These are phyloP conservation scores for Gambusia affinis DNA, from an alignment of 2,113 vertebrate genomes.

Conservation along the genomic window DNA sequence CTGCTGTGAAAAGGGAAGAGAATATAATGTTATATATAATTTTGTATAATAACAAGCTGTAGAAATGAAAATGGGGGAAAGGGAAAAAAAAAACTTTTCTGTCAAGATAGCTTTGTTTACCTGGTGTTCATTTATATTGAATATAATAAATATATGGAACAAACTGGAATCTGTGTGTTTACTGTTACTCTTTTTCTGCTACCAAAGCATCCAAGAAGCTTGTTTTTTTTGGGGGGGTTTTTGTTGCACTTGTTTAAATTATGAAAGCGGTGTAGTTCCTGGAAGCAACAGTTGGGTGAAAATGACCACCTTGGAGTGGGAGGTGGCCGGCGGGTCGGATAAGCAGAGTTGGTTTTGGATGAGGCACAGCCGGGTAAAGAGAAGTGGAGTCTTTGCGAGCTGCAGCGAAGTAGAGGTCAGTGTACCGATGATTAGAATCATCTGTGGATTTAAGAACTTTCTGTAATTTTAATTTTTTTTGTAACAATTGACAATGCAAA, in stretches of 20 bases:
- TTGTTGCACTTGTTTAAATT: too few relatives aligned
- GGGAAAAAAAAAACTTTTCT: not conserved
- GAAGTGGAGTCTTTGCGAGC: not conserved
- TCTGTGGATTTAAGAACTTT: not conserved
- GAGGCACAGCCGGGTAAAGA: conserved; percentile 31
- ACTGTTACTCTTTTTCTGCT: not conserved
- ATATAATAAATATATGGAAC: conserved; percentile 36
- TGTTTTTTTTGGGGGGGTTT: too few relatives aligned
- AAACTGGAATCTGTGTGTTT: not conserved
- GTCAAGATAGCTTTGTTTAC: not conserved
- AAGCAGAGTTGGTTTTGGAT: conserved; percentile 67
- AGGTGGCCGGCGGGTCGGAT: conserved; percentile 45
- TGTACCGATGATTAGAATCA: not conserved
- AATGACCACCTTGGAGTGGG: not conserved
- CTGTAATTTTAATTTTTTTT: too few relatives aligned
- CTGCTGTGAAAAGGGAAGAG: conserved; percentile 25
- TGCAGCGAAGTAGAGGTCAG: conserved; percentile 50
- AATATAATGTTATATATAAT: not conserved
- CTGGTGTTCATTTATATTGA: not conserved
- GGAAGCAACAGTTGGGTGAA: not conserved
- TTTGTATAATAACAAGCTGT: not conserved
- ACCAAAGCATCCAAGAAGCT: not conserved
- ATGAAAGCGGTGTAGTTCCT: too few relatives aligned
- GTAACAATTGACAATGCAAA: too few relatives aligned
- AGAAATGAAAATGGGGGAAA: too few relatives aligned